Base-by-base conservation (phyloP, 2,888 invertebrate genomes). In the Caenorhabditis virilis region DNA sequence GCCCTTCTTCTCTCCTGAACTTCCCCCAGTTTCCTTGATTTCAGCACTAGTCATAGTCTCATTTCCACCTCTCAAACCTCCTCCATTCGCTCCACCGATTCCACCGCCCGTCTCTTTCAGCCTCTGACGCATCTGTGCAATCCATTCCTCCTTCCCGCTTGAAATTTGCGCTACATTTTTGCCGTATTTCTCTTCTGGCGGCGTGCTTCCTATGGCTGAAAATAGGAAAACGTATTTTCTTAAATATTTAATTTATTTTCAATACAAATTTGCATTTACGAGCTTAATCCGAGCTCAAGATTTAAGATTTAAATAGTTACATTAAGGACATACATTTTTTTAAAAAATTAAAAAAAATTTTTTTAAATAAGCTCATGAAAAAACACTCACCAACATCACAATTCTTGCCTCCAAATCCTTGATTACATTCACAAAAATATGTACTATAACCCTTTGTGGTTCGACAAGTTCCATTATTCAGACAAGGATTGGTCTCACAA, bases 391-490 rank as follows among this genome's bases (percentile, higher is more conserved):
- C 67, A 51, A 81, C 72, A 48, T 77, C 77, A 59, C 82, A 82
- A 26, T 70, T 69, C 43, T 74, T 76, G 13, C 82, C 82, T 20
- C 78, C 82, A 50, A 71, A 79, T 22, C 70, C 72, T 22, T 56
- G 56, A 13, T 61, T 50, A 51, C 82, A 82, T 39, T 80, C 78
- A 50, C 80, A 82, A 55, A 81, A 80, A 49, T 72, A 80, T 13
- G 71, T 64, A 25, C 72, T 65, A 27, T 61, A 66, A 35, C 77
- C 78, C n/a, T 65, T 67, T 2, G 79, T 79, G 6, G 79, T 78
- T 6, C 80, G 62, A 48, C 82, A 82, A 2, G 78, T 82, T 39
- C 82, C 82, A 48, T 78, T 77, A 61, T 82, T 82, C 16, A 74
- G 50, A 60, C 82, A 81, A 0, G 80, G 81, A 54, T 77, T 74